phyloP scores from a whole-genome alignment of 2,888 invertebrate species.

The Sialis fuliginosa region DNA sequence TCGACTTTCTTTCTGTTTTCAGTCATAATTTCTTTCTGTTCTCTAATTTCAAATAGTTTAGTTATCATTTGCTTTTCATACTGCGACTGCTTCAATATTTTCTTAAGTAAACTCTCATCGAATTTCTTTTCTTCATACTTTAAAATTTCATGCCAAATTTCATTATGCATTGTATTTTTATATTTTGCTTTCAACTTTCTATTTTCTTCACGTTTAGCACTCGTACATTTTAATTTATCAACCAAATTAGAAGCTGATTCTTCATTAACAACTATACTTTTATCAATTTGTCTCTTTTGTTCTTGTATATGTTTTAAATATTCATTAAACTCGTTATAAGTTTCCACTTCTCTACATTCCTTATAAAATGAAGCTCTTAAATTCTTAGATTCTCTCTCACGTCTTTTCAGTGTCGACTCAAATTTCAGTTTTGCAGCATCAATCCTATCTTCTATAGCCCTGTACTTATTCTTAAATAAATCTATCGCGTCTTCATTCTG shows the following conservation, averaged over 20 bases:
- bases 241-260: conserved; percentile 14
- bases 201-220: neutral
- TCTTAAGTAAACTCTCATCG: conserved; percentile 32
- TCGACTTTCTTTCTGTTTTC: conserved; percentile 33
- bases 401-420: too few relatives aligned
- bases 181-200: conserved; percentile 12
- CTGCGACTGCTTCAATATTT: conserved; percentile 38
- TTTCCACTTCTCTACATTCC: too few relatives aligned
- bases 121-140: conserved; percentile 32
- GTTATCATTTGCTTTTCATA: conserved; percentile 48
- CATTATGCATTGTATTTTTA: conserved; percentile 27
- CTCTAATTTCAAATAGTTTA: conserved; percentile 40
- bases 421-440: too few relatives aligned
- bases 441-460: too few relatives aligned
- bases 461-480: too few relatives aligned
- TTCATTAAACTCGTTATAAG: conserved; percentile 22
- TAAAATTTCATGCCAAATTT: conserved; percentile 34
- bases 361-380: too few relatives aligned
- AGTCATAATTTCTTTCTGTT: conserved; percentile 34
- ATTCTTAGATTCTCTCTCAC: too few relatives aligned
- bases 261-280: too few relatives aligned
- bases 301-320: conserved; percentile 23
- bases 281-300: conserved; percentile 10
- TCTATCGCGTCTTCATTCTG: too few relatives aligned
- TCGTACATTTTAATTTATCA: neutral